Percentiles rank a stretch among this genome's conserved stretches.
These are phyloP conservation scores for Petromus typicus DNA, from an alignment of 2,113 vertebrate species.

Conservation along the genomic window DNA sequence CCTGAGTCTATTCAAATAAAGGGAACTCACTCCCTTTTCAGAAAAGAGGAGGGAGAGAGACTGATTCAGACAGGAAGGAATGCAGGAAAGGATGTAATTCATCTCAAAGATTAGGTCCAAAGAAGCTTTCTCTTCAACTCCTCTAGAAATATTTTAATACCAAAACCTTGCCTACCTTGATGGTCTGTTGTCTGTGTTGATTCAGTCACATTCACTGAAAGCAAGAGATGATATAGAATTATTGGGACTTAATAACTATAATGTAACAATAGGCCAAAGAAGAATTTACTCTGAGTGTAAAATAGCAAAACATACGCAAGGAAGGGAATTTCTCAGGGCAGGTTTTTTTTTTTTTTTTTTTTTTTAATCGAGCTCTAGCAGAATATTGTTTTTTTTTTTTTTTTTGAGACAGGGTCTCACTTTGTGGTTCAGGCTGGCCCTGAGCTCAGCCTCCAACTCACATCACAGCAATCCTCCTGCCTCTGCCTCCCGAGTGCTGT, in stretches of 20 bases:
- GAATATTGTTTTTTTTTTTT: no score
- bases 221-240: constrained; percentile 65
- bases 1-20: background rate
- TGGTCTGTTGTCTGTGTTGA: constrained; percentile 64
- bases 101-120: constrained; percentile 2
- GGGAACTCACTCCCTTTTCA: constrained; percentile 17
- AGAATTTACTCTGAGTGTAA: constrained; percentile 53
- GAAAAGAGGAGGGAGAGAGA: background rate
- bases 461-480: no score
- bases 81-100: background rate
- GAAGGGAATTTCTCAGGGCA: constrained; percentile 43
- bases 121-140: background rate
- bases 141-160: background rate
- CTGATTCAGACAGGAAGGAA: background rate
- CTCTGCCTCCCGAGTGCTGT: no score
- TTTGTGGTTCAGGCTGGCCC: no score
- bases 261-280: constrained; percentile 60
- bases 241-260: constrained; percentile 64
- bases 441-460: no score
- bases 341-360: no score
- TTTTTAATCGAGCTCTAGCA: no score
- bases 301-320: constrained; percentile 7
- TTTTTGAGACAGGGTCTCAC: no score
- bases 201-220: constrained; percentile 76
- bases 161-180: constrained; percentile 79